Base-by-base conservation (phyloP, 2,888 invertebrate species). In the Drosophila buzzatii region DNA sequence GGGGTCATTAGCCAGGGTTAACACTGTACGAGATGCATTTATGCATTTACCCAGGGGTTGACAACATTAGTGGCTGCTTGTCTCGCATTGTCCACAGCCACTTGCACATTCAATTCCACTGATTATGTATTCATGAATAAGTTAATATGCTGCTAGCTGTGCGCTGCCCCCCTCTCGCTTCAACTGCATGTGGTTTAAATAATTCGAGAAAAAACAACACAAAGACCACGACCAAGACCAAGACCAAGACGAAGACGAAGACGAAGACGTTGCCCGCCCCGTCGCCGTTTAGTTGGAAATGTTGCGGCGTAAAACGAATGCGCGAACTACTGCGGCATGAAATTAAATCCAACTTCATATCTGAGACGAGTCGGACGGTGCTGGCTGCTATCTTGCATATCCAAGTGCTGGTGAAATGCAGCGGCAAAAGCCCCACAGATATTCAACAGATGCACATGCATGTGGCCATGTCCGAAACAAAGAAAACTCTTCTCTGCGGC, bases 241-340 rank as follows among this genome's bases (percentile, higher is more conserved):
- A 64, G 60, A 37, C 35, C 10, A 65, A 61, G 63, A 67, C 68
- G 2, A 53, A 65, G 45, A 58, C 42, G 42, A 42, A 55, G 53
- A 23, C 41, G 44, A 66, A 62, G 64, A 68, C 70, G 56, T 65
- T 70, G 66, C 52, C 63, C 65, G 69, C 51, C 59, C 62, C 58
- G 56, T 65, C 58, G 80, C 72, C 84, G 78, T 87, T 85, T 87
- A 81, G 82, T 67, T 89, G 77, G 84, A 85, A 90, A 82, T 76
- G 79, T 76, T 78, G 78, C 79, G 79, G 79, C 69, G 76, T 78
- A 65, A 89, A 86, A 79, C 83, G 82, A 81, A 87, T 83, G 87
- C 90, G 89, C 80, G 82, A 90, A 86, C 91, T 89, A 90, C 90
- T 90, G 87, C 87, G 84, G 89, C 91, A 91, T 91, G 91, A 91